phyloP scores from a whole-genome alignment of 2,113 vertebrate genomes.

The Haemorhous mexicanus region DNA sequence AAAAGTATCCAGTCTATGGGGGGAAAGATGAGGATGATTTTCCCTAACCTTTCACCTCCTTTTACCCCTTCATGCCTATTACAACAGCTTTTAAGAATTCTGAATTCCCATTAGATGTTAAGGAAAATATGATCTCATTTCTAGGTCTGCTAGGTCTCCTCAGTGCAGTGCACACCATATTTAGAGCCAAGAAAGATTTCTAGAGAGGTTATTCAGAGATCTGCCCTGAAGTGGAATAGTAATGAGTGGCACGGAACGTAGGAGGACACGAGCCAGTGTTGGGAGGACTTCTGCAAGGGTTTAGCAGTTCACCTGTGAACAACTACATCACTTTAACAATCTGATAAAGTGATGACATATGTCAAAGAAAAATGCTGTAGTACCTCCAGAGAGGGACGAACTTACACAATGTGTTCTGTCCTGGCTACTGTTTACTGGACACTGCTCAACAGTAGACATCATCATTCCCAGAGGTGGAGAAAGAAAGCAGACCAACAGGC shows the following conservation, averaged over 20 bases:
- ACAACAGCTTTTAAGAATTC: background rate
- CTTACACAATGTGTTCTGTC: background rate
- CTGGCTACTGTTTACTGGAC: background rate
- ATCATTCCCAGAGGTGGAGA: background rate
- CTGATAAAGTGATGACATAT: background rate
- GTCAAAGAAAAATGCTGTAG: background rate
- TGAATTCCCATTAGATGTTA: background rate
- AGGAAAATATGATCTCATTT: background rate
- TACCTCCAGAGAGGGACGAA: background rate
- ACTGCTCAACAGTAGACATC: background rate
- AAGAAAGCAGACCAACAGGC: background rate
- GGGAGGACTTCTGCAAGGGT: background rate
- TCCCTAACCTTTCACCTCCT: background rate
- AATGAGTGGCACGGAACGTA: background rate
- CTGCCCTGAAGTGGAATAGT: background rate
- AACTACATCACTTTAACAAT: background rate
- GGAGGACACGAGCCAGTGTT: background rate
- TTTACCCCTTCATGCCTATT: background rate
- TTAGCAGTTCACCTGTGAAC: background rate
- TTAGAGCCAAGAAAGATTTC: background rate
- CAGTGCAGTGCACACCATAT: background rate
- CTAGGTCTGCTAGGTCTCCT: background rate
- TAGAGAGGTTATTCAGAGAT: background rate
- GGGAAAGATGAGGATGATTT: background rate
- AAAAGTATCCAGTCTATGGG: background rate